Conservation (phyloP, 2,113 vertebrate species). For the Fregata magnificens region DNA sequence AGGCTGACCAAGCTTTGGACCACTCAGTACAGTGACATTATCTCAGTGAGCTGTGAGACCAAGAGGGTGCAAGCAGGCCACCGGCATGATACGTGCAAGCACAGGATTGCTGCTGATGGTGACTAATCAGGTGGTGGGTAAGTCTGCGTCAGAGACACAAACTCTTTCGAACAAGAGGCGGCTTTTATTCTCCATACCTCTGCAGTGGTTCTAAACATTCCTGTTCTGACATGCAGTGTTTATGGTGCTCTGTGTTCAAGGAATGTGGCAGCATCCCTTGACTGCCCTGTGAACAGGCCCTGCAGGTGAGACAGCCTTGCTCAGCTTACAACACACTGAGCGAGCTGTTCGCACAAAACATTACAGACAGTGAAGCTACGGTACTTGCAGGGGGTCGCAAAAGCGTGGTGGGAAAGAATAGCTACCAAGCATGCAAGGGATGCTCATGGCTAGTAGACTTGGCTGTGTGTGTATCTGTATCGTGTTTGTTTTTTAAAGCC, state of each 20-base stretch:
- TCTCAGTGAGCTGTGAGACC: not conserved
- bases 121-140: not conserved
- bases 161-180: not conserved
- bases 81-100: fast-evolving
- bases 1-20: not conserved
- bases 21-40: fast-evolving
- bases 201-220: not conserved
- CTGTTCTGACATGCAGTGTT: not conserved
- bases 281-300: not conserved
- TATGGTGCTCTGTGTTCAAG: fast-evolving
- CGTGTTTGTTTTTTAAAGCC: not conserved
- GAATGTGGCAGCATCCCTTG: not conserved
- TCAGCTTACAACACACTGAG: fast-evolving
- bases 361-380: fast-evolving
- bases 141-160: not conserved
- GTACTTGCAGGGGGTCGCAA: too few relatives aligned
- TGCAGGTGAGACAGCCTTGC: not conserved
- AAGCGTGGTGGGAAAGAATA: not conserved
- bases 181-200: not conserved
- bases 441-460: fast-evolving
- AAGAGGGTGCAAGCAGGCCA: not conserved
- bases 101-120: not conserved
- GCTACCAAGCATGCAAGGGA: fast-evolving
- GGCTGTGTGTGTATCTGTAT: too few relatives aligned
- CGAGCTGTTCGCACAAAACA: fast-evolving